These are phyloP conservation scores for Empidonax alnorum DNA, from an alignment of 2,113 vertebrate genomes.

Conservation along the genomic window DNA sequence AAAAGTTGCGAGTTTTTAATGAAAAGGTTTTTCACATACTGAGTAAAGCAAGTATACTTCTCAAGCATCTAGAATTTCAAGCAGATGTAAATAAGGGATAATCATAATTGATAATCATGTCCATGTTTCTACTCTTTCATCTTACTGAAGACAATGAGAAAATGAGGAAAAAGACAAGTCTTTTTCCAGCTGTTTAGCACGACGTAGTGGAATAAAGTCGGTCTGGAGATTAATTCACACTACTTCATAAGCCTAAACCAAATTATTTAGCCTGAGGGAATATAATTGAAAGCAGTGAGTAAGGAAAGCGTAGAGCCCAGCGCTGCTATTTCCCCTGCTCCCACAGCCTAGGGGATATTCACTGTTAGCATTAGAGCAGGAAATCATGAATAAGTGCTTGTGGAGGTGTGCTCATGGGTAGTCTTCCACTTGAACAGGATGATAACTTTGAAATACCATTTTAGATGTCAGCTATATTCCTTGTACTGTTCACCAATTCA, in stretches of 20 bases:
- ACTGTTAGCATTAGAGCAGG: background rate
- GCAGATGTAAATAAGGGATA: background rate
- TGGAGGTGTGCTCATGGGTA: background rate
- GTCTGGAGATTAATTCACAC: conserved; percentile 17
- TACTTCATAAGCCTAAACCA: background rate
- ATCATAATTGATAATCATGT: background rate
- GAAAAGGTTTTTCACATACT: background rate
- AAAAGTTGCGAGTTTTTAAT: background rate
- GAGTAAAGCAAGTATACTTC: background rate
- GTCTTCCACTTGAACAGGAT: background rate
- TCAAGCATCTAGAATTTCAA: background rate
- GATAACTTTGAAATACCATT: rapidly evolving
- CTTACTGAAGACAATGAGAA: background rate
- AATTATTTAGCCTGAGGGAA: background rate
- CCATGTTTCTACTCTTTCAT: background rate
- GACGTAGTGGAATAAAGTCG: background rate
- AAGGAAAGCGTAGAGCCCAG: background rate
- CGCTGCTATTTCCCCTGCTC: background rate
- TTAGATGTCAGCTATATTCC: background rate
- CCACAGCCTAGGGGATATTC: background rate
- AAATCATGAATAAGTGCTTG: background rate
- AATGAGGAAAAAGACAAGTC: background rate
- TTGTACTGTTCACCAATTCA: background rate
- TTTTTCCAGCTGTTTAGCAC: background rate
- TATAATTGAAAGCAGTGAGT: background rate